Conservation (phyloP, 2,888 invertebrate genomes). For the Gastrophysa polygoni region DNA sequence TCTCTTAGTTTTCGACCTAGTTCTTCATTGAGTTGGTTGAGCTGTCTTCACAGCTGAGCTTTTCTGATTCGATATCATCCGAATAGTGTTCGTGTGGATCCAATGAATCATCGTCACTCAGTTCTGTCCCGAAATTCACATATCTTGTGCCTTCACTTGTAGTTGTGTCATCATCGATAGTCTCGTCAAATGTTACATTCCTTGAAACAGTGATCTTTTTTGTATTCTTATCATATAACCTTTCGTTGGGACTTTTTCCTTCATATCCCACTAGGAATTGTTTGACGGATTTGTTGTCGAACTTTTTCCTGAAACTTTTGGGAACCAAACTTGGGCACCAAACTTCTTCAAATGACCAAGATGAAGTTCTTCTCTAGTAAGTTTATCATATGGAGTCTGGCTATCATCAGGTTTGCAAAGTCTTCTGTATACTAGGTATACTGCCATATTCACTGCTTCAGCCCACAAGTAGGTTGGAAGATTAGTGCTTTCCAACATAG, state of each 20-base stretch:
- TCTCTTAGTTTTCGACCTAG: neutral
- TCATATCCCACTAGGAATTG: neutral
- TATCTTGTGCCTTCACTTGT: neutral
- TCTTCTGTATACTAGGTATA: slow-evolving; percentile 47
- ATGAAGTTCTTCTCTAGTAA: neutral
- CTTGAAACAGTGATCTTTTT: slow-evolving; percentile 29
- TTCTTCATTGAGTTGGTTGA: neutral
- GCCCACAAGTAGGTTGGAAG: slow-evolving; percentile 43
- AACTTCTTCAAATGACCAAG: neutral
- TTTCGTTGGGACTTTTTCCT: slow-evolving; percentile 19
- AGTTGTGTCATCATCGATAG: slow-evolving; percentile 29
- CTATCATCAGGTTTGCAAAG: slow-evolving; percentile 34
- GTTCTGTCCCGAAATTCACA: no score
- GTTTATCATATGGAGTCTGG: slow-evolving; percentile 4
- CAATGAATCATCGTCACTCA: no score
- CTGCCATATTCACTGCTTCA: slow-evolving; percentile 47
- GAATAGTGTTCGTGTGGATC: no score
- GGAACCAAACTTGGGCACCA: no score
- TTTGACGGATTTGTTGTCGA: neutral
- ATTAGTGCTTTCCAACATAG: slow-evolving; percentile 43
- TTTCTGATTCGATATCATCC: no score
- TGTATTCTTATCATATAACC: slow-evolving; percentile 26
- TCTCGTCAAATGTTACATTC: slow-evolving; percentile 20
- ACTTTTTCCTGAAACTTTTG: neutral
- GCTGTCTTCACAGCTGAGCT: neutral